Evolutionary conservation across 1,140 invertebrate species (phyloP), one percentile per base, ranked within the genome.

Genomic region (Megalonaias nervosa): DNA sequence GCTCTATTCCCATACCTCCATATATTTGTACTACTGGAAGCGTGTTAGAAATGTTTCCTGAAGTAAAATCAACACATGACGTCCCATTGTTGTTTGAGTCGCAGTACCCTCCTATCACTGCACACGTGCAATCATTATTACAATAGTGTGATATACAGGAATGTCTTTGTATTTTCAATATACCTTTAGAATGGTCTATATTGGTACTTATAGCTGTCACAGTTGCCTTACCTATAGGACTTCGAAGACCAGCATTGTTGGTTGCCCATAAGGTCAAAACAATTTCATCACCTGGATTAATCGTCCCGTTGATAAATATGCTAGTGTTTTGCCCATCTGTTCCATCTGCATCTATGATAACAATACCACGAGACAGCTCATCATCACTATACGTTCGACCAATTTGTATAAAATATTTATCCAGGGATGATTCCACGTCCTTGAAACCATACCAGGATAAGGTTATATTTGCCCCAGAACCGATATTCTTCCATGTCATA

Each of bases 81-180:
- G 58, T 16, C 16, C 69, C 62, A 19, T 11, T 59, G 11, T 16
- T 14, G 48, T 23, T 48, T 56, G 61, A 19, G 14, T 69, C 57
- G 26, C 74, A 75, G 31, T 59, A 67, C 21, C 31, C 26, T 14
- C 66, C 74, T 16, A 75, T 12, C 16, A 75, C 67, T 59, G 74
- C 74, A 60, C 74, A 75, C 23, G 74, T 75, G 58, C 74, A 75
- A 26, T 75, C 74, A n/a, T 59, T 67, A 48, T 68, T 75, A 69
- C 74, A 75, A 38, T 59, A 75, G 56, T 75, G 74, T 21, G 68
- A 48, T 23, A 61, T 67, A 56, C 74, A 75, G 2, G 74, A 75
- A 62, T 75, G 74, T 62, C 62, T 75, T 55, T 75, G 55, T 1
- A 75, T 68, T 57, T 75, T 67, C 38, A 75, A 59, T 15, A 69